A percentile compares a stretch with the other conserved stretches of the same genome.
Evolutionary conservation across 30 jellyfish, hydroid and myxozoan species (phyloP).

Genomic region (Catostylus mosaicus): DNA sequence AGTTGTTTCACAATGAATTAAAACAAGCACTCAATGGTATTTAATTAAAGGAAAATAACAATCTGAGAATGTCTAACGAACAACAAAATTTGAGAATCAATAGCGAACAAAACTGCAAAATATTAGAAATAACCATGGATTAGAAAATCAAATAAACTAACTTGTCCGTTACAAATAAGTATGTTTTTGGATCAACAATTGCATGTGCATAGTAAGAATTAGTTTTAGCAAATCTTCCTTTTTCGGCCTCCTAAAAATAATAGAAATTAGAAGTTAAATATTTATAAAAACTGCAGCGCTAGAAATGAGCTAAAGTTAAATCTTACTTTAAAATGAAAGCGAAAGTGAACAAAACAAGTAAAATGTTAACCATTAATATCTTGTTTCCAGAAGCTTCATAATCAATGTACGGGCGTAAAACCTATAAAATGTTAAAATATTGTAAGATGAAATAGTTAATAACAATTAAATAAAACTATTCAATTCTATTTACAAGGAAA

Average conservation of each 20-base stretch:
- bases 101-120: too few species aligned
- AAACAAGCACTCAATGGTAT: too few species aligned
- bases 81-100: too few species aligned
- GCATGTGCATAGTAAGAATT: conserved; percentile 88
- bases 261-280: not conserved
- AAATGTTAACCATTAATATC: conserved; percentile 57
- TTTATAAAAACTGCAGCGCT: not conserved
- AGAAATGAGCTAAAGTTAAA: not conserved
- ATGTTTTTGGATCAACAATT: conserved; percentile 55
- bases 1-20: too few species aligned
- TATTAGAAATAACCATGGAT: not conserved
- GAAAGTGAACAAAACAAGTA: not conserved
- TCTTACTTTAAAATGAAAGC: not conserved
- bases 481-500: too few species aligned
- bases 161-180: conserved; percentile 82
- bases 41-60: too few species aligned
- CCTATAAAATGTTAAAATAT: conserved; percentile 6
- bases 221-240: conserved; percentile 84
- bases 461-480: too few species aligned
- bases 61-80: too few species aligned
- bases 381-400: conserved; percentile 27
- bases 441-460: too few species aligned
- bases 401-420: conserved; percentile 11
- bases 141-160: conserved; percentile 13
- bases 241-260: conserved; percentile 80